Percentiles rank a stretch among this genome's conserved stretches.
Conservation (phyloP, 2,797 vertebrate species). For the Pseudocheirus occidentalis region DNA sequence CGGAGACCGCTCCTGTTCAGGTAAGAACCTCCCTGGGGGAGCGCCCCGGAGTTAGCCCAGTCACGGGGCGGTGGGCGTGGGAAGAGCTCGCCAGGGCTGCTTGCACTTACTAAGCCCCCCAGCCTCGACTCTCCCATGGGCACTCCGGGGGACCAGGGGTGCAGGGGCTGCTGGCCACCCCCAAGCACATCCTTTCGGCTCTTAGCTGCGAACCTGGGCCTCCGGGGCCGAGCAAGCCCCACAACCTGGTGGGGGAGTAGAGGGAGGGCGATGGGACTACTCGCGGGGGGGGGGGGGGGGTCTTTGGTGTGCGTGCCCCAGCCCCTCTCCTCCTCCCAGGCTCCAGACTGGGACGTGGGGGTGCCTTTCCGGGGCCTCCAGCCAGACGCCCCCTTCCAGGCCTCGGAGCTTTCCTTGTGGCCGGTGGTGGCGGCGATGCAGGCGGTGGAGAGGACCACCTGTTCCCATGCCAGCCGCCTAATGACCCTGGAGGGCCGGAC, state of each 20-base stretch:
- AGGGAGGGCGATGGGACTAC: background rate
- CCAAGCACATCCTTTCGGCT: background rate
- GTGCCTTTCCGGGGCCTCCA: background rate
- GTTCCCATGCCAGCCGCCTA: background rate
- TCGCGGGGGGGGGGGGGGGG: background rate
- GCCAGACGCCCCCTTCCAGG: background rate
- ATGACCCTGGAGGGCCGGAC: constrained; percentile 19
- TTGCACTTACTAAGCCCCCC: background rate
- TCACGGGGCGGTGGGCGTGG: too few relatives aligned
- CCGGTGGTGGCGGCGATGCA: background rate
- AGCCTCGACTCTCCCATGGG: background rate
- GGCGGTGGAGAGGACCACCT: background rate
- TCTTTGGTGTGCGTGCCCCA: background rate
- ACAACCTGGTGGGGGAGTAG: too few relatives aligned
- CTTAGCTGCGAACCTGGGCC: background rate
- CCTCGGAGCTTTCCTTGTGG: background rate
- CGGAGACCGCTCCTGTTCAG: background rate
- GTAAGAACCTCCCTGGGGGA: constrained; percentile 1
- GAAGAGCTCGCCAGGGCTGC: background rate
- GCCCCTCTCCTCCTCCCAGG: background rate
- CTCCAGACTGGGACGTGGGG: background rate
- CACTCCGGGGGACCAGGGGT: too few relatives aligned
- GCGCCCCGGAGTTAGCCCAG: background rate
- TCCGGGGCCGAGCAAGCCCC: background rate
- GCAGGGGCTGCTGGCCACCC: too few relatives aligned